Evolutionary conservation across 2,797 vertebrate species (phyloP).

Genomic region (Micrastur ruficollis): DNA sequence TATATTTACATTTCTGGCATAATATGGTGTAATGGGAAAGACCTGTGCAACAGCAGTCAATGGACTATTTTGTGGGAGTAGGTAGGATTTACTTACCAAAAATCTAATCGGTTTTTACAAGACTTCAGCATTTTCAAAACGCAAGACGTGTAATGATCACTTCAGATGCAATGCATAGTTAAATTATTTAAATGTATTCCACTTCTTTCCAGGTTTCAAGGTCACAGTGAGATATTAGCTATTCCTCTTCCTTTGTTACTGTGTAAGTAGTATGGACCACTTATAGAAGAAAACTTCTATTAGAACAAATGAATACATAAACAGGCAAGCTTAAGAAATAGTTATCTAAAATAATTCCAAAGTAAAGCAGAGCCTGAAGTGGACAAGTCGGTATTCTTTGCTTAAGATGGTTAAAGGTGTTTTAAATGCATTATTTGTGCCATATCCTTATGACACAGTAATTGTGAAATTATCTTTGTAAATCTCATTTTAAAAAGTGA

Average conservation of each 20-base stretch:
- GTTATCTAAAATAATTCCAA: background rate
- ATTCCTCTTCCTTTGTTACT: background rate
- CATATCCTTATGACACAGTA: background rate
- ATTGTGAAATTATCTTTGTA: background rate
- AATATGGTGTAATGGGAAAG: background rate
- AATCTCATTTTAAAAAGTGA: background rate
- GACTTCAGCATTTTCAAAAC: background rate
- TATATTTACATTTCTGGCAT: background rate
- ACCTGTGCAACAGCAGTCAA: background rate
- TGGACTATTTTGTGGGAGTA: background rate
- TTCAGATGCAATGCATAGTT: background rate
- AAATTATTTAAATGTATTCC: conserved; percentile 54
- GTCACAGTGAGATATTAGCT: background rate
- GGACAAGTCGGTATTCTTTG: background rate
- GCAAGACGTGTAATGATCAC: background rate
- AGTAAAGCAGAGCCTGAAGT: background rate
- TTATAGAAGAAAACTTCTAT: background rate
- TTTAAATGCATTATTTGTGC: background rate
- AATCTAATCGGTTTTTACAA: background rate
- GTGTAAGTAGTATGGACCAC: background rate
- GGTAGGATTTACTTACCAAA: background rate
- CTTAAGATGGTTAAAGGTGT: background rate
- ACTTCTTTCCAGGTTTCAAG: conserved; percentile 36
- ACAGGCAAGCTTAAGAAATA: background rate
- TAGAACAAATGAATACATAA: background rate